Evolutionary conservation across 2,113 vertebrate genomes (phyloP), one percentile per base, ranked within the genome.

Genomic region (Diphyllodes magnificus): DNA sequence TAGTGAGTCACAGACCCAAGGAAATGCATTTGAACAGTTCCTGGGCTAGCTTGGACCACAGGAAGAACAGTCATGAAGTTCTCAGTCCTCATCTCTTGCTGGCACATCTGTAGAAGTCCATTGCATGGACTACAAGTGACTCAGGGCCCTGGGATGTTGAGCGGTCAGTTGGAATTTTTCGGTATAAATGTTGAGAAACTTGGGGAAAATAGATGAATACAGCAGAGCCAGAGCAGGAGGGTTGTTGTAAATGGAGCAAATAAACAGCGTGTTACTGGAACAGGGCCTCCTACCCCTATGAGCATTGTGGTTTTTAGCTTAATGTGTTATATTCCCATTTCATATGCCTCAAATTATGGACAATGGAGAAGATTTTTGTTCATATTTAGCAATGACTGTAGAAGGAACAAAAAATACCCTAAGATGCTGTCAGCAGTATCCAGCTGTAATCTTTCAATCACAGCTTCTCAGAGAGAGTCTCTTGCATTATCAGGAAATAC

Each of bases 391-490:
- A 65, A 84, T 75, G 68, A 79, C 17, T 73, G 10, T 60, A 82
- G 61, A 82, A 69, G 28, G 39, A 73, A 73, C 15, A 27, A 93
- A 37, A 73, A 53, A 51, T 91, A 61, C 4, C 24, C 23, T 39
- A 69, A 63, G 70, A 71, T 69, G 63, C 71, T 86, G 75, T 91
- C 56, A 94, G 91, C 92, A 96, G 86, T 82, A 84, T 68, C 69
- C 94, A 97, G 82, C 71, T 95, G 91, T 28, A 56, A 93, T 76
- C 94, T 86, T 69, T 82, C 61, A 59, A 33, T 66, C 79, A 81
- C 93, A 96, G 66, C 76, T 88, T 96, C 95, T 92, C 61, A 60
- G 86, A 92, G 90, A 33, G 45, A 79, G 68, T 44, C 33, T 92
- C 51, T 77, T 44, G 27, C 31, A 25, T 37, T 92, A 80, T 79